These are phyloP conservation scores for Drosophila vallismaia DNA, from an alignment of 2,888 invertebrate genomes.

Conservation along the genomic window DNA sequence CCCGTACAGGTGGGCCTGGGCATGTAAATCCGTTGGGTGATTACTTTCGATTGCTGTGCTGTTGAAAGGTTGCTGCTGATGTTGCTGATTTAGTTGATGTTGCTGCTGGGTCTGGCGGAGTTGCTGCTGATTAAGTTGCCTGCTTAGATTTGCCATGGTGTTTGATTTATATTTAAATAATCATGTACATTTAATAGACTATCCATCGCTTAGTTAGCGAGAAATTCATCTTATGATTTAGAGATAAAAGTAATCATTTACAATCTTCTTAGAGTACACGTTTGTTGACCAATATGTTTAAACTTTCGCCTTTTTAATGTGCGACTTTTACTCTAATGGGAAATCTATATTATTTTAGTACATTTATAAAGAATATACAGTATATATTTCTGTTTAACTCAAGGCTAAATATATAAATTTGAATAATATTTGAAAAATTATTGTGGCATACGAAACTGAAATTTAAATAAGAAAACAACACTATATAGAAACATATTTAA, in stretches of 20 bases:
- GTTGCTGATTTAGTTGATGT: constrained; percentile 4
- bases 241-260: constrained; percentile 9
- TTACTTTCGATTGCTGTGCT: constrained; percentile 64
- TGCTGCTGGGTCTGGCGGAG: constrained; percentile 7
- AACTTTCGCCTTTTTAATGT: background rate
- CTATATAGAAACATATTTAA: too few species aligned
- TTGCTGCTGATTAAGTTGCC: constrained; percentile 36
- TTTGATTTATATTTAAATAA: constrained; percentile 42
- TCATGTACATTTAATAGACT: constrained; percentile 27
- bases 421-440: too few species aligned
- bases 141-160: constrained; percentile 49
- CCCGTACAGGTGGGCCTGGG: constrained; percentile 6
- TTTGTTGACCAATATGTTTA: background rate
- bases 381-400: too few species aligned
- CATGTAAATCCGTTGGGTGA: constrained; percentile 55
- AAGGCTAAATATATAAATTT: too few species aligned
- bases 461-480: too few species aligned
- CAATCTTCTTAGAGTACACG: background rate
- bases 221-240: background rate
- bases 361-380: too few species aligned
- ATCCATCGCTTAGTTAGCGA: background rate
- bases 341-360: background rate
- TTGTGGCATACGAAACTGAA: too few species aligned
- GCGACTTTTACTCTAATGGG: background rate
- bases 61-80: constrained; percentile 38